A percentile compares a stretch with the other conserved stretches of the same genome.
phyloP scores from a whole-genome alignment of 2,888 invertebrate genomes.

The Agrochola macilenta region DNA sequence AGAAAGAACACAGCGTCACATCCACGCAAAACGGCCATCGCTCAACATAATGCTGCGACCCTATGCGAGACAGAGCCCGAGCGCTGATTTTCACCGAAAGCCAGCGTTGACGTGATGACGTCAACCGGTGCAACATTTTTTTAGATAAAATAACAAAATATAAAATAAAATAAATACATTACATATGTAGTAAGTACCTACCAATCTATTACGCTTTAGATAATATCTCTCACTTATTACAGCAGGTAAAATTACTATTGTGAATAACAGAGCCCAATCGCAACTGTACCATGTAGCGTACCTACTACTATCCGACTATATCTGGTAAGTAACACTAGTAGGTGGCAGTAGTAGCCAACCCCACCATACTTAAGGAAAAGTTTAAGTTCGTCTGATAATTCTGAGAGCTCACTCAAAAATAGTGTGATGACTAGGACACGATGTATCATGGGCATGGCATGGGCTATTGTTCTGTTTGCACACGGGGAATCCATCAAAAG shows the following conservation, averaged over 20 bases:
- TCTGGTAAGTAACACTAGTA: background rate
- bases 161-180: too few species aligned
- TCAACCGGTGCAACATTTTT: too few species aligned
- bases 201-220: background rate
- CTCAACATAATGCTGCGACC: too few species aligned
- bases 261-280: background rate
- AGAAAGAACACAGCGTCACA: too few species aligned
- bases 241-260: background rate
- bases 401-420: background rate
- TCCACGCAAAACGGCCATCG: too few species aligned
- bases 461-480: slow-evolving; percentile 36
- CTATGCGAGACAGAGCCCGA: too few species aligned
- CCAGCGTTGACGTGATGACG: too few species aligned
- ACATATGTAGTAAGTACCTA: background rate
- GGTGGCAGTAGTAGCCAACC: background rate
- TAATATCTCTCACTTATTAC: background rate
- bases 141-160: too few species aligned
- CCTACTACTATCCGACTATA: background rate
- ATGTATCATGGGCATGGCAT: background rate
- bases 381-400: background rate
- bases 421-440: background rate
- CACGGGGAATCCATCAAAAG: slow-evolving; percentile 29
- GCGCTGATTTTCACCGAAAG: too few species aligned
- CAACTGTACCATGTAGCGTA: background rate
- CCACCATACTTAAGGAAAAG: slow-evolving; percentile 39